Base-by-base conservation (phyloP, 2,797 vertebrate genomes). In the Synanceia verrucosa region DNA sequence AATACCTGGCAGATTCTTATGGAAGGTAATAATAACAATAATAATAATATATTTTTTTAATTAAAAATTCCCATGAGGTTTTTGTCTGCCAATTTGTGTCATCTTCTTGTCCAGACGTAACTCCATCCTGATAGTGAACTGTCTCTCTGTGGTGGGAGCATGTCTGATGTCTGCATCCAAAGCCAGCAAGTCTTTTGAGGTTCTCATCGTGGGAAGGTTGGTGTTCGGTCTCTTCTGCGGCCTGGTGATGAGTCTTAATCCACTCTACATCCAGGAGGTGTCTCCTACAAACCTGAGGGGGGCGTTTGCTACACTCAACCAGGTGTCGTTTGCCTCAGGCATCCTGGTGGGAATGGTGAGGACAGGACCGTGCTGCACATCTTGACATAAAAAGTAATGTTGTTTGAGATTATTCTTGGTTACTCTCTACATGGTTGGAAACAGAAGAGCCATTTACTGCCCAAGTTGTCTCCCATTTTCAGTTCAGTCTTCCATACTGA, bases 261-360 rank as follows among this genome's bases (percentile, higher is more conserved):
- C 94, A 0, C 91, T 95, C 19, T 95, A 95, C 82, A 94, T 95
- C 65, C 94, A 95, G 82, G 94, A 94, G 13, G 89, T 95, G 39
- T 94, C 94, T 0, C 93, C 94, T 26, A 94, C 92, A 12, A 84
- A 87, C 59, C 87, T 95, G 50, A 91, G 92, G 6, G 94, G 94
- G 19, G 94, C 94, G 34, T 95, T 95, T 16, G 92, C 94, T 4
- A 95, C 94, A 6, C 82, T 95, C 52, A 95, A 94, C 86, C 94
- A 95, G 82, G 93, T 95, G 73, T 93, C 91, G 50, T 94, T 92
- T 0, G 90, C 94, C 51, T 56, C 87, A 1, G 94, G 93, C 33
- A 95, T 93, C 73, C 83, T 95, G 41, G 64, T 94, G 56, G 94
- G 94, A 61, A 94, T 95, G 94, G 94, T 95, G 83, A 92, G 87